Evolutionary conservation across 1,140 invertebrate genomes (phyloP).

Genomic region (Bombus pyrosoma): DNA sequence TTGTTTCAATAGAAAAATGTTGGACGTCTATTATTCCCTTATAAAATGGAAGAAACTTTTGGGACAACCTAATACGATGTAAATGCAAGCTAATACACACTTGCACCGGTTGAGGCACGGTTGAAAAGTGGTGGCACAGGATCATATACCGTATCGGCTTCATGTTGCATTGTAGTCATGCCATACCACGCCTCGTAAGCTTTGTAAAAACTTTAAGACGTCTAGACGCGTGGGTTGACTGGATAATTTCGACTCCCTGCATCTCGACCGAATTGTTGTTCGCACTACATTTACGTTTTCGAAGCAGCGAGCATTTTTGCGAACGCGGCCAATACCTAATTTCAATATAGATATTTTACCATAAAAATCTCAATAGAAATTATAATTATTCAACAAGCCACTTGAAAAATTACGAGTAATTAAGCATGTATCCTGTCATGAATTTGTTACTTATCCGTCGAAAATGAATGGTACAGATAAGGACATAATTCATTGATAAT

Average conservation of each 20-base stretch:
- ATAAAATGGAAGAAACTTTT: too few relatives aligned
- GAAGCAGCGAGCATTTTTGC: background rate
- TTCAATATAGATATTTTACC: background rate
- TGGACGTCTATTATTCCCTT: too few relatives aligned
- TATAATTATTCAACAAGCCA: background rate
- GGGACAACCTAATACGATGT: too few relatives aligned
- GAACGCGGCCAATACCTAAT: background rate
- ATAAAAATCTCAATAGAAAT: background rate
- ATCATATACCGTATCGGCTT: slow-evolving; percentile 38
- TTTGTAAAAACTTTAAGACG: slow-evolving; percentile 60
- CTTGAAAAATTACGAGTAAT: background rate
- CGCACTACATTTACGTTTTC: background rate
- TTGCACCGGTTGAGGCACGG: slow-evolving; percentile 53
- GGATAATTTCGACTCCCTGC: slow-evolving; percentile 53
- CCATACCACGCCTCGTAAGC: slow-evolving; percentile 59
- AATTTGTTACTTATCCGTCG: background rate
- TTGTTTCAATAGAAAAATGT: too few relatives aligned
- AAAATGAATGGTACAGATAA: background rate
- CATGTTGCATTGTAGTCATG: slow-evolving; percentile 40
- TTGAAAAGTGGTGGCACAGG: slow-evolving; percentile 54
- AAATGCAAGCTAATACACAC: too few relatives aligned
- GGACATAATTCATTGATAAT: background rate
- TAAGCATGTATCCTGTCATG: background rate
- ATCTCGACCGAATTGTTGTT: slow-evolving; percentile 8
- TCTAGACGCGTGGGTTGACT: slow-evolving; percentile 68